A percentile compares a stretch with the other conserved stretches of the same genome.
Conservation (phyloP, 64 coral and sea anemone genomes). For the Dendronephthya gigantea region DNA sequence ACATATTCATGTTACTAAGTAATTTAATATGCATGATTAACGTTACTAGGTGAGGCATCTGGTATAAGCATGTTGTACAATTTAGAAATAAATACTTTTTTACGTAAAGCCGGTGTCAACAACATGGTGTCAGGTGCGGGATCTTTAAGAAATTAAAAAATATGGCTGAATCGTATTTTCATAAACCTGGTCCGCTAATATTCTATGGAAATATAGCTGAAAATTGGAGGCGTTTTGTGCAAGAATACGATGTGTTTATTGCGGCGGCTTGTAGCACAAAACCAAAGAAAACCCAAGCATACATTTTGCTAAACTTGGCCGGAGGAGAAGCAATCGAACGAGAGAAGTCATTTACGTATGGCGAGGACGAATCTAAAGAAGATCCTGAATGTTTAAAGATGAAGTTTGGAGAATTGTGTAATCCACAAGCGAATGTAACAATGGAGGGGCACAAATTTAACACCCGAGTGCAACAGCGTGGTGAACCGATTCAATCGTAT, state of each 20-base stretch:
- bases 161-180: too few relatives aligned
- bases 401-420: background rate
- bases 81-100: too few relatives aligned
- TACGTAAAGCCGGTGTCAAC: too few relatives aligned
- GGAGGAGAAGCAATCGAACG: background rate
- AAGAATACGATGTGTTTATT: background rate
- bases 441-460: background rate
- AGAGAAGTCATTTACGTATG: background rate
- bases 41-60: too few relatives aligned
- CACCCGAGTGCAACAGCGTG: background rate
- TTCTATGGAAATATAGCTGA: background rate
- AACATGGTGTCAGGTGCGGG: too few relatives aligned
- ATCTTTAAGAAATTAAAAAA: too few relatives aligned
- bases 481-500: background rate
- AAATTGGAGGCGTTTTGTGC: background rate
- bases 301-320: background rate
- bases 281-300: background rate
- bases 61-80: too few relatives aligned
- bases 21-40: too few relatives aligned
- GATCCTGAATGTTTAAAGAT: background rate
- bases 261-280: background rate
- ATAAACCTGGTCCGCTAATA: too few relatives aligned
- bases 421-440: background rate
- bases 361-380: background rate
- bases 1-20: too few relatives aligned